Conservation (phyloP, 1,140 invertebrate species). For the Andrena cerasifolii region DNA sequence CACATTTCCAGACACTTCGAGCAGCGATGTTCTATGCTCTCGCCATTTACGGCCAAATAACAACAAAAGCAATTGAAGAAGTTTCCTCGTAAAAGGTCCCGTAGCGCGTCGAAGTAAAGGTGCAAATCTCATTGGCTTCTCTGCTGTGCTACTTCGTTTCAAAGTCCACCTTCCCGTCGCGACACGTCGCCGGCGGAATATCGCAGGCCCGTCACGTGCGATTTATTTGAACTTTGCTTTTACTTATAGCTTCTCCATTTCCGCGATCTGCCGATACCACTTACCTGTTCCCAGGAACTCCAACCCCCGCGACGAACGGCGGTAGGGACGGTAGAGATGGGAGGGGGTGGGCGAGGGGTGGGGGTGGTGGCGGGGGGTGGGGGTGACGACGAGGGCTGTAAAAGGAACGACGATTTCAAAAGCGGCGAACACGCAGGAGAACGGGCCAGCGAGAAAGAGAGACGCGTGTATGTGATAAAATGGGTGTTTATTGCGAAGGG, state of each 20-base stretch:
- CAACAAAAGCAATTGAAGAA: conserved; percentile 39
- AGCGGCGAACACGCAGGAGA: conserved; percentile 52
- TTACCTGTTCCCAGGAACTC: conserved; percentile 32
- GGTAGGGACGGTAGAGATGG: no score
- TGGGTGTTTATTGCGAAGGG: conserved; percentile 55
- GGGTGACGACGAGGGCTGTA: conserved; percentile 46
- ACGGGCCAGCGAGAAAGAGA: conserved; percentile 23
- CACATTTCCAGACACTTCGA: no score
- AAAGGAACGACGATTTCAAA: conserved; percentile 63
- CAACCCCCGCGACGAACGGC: background rate
- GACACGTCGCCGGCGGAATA: conserved; percentile 42
- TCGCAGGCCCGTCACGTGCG: conserved; percentile 65
- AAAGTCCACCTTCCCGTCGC: background rate
- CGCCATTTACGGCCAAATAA: background rate
- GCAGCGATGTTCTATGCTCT: conserved; percentile 1
- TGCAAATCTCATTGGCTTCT: conserved; percentile 52
- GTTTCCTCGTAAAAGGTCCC: conserved; percentile 30
- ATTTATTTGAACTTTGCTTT: conserved; percentile 76
- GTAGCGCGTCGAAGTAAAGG: conserved; percentile 35
- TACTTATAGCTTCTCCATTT: conserved; percentile 57
- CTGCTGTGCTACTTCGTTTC: conserved; percentile 9
- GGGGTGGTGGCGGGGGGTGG: background rate
- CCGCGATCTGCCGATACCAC: conserved; percentile 33
- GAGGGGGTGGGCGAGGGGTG: no score
- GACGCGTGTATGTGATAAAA: conserved; percentile 46